These are phyloP conservation scores for Geophilus truncorum DNA, from an alignment of 2,888 invertebrate genomes.

Conservation along the genomic window DNA sequence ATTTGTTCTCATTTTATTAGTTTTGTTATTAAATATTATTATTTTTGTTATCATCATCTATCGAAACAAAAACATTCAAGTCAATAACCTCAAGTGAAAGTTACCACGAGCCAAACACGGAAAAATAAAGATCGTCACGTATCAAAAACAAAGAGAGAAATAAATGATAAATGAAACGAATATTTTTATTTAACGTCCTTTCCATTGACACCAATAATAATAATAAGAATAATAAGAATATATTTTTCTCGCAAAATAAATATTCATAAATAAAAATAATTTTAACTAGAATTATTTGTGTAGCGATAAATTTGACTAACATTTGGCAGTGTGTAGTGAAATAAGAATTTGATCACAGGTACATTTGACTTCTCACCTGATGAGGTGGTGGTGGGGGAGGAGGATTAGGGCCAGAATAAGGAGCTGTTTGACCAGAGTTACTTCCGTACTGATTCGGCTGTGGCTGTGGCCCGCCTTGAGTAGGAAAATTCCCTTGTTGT, in stretches of 20 bases:
- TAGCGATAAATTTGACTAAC: background rate
- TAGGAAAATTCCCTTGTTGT: slow-evolving; percentile 23
- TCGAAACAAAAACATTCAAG: slow-evolving; percentile 2
- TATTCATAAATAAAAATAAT: background rate
- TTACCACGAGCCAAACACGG: background rate
- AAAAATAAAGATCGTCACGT: background rate
- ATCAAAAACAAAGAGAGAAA: background rate
- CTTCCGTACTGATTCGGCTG: background rate
- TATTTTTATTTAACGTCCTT: background rate
- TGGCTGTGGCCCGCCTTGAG: background rate
- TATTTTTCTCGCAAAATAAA: background rate
- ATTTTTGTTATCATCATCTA: background rate
- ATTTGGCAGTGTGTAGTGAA: background rate
- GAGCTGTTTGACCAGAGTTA: background rate
- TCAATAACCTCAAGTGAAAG: background rate
- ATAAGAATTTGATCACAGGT: background rate
- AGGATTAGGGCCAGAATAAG: slow-evolving; percentile 28
- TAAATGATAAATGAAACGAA: background rate
- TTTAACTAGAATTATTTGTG: background rate
- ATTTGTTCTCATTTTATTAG: background rate
- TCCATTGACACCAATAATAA: background rate
- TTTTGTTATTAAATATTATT: background rate
- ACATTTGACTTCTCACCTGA: background rate
- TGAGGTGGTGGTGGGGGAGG: background rate
- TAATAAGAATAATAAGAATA: background rate